Percentiles rank a stretch among this genome's conserved stretches.
These are phyloP conservation scores for Bathynomus jamesi DNA, from an alignment of 1,140 invertebrate species.

Conservation along the genomic window DNA sequence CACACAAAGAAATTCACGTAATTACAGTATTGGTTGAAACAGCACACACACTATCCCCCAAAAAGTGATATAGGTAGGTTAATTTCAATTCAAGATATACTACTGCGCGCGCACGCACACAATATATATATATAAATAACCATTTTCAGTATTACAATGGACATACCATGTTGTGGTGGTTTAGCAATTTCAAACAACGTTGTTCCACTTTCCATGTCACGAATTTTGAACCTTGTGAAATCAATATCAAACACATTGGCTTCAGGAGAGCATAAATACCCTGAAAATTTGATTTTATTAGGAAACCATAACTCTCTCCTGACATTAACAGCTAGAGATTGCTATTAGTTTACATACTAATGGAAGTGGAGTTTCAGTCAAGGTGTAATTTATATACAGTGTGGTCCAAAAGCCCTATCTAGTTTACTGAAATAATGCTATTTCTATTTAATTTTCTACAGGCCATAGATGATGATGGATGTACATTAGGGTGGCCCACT, in stretches of 20 bases:
- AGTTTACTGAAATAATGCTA: background rate
- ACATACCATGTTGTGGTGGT: conserved; percentile 51
- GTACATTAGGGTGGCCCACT: too few species aligned
- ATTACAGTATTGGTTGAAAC: too few species aligned
- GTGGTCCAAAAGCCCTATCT: too few species aligned
- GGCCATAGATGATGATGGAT: too few species aligned
- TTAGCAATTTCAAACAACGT: conserved; percentile 97
- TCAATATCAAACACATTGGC: conserved; percentile 95
- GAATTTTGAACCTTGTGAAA: conserved; percentile 93
- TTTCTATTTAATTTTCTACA: too few species aligned
- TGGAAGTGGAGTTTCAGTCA: background rate
- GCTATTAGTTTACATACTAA: background rate
- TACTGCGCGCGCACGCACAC: too few species aligned
- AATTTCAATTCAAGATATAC: too few species aligned
- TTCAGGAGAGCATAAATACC: conserved; percentile 8
- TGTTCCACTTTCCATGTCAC: conserved; percentile 85
- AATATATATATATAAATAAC: background rate
- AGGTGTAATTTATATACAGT: background rate
- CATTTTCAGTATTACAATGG: background rate
- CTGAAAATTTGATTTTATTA: background rate
- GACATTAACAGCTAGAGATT: background rate
- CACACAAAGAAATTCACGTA: too few species aligned
- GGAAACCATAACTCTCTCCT: background rate
- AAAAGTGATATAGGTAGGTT: too few species aligned
- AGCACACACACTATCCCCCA: too few species aligned